Percentiles rank a stretch among this genome's conserved stretches.
These are phyloP conservation scores for Resseliella maxima DNA, from an alignment of 2,888 invertebrate species.

Conservation along the genomic window DNA sequence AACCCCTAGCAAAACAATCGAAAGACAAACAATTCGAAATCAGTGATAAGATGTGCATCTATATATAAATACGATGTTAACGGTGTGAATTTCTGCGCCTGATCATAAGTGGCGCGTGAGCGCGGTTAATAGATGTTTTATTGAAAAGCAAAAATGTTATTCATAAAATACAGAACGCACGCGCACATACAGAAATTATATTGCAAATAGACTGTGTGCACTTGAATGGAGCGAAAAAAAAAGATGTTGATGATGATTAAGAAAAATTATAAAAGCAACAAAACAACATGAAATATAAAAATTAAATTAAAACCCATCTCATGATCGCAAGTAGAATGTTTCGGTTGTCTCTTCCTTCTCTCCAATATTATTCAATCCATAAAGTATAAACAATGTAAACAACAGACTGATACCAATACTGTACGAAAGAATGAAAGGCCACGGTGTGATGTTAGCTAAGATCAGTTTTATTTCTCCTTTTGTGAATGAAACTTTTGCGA, in stretches of 20 bases:
- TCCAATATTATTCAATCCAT: not conserved
- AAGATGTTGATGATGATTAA: no score
- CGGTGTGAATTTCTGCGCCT: conserved; percentile 13
- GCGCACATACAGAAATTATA: not conserved
- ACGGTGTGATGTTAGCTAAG: conserved; percentile 49
- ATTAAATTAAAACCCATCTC: not conserved
- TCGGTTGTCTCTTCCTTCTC: not conserved
- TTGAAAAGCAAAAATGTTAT: not conserved
- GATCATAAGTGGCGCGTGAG: no score
- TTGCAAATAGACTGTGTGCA: not conserved
- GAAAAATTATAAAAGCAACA: not conserved
- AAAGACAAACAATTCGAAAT: conserved; percentile 3
- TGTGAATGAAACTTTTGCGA: conserved; percentile 54
- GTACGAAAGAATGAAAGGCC: not conserved
- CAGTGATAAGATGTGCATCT: not conserved
- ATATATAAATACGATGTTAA: not conserved
- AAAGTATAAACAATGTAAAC: not conserved
- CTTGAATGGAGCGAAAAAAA: not conserved
- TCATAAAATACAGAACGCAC: not conserved
- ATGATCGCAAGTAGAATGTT: conserved; percentile 5
- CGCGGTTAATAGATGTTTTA: no score
- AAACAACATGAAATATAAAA: not conserved
- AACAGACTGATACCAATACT: not conserved
- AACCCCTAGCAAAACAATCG: no score
- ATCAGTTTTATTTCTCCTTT: conserved; percentile 54